Evolutionary conservation across 2,888 invertebrate species (phyloP), one percentile per base, ranked within the genome.

Genomic region (Cryptocephalus primarius): DNA sequence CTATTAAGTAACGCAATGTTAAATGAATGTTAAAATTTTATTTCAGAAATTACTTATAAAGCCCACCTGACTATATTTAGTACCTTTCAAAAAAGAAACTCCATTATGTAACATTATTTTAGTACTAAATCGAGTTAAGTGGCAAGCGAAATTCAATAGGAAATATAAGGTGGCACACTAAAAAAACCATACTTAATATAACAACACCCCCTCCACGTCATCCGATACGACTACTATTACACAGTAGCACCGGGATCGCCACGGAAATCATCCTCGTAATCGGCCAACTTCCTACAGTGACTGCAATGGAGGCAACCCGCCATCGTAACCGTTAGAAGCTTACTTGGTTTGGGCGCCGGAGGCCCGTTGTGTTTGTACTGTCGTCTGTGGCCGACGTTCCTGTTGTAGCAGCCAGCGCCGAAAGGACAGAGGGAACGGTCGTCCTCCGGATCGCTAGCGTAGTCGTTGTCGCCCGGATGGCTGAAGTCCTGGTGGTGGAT

Each of bases 401-500:
- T 71, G 36, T 78, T 72, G 54, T 74, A 74, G 63, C 83, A 84
- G 6, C 59, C 55, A 9, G 65, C 65, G 1, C 83, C 83, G 60
- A 71, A 80, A 13, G 73, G 74, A 55, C 84, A 84, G 43, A 64
- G 67, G 8, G 75, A 76, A 42, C 73, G 72, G 40, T 60, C 49
- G 51, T 68, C 68, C 22, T 64, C 57, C 8, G 65, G 60, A 54
- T 68, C 66, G 33, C 58, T 58, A 4, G 72, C 72, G 69, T 78
- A 82, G 67, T 83, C 82, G 1, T 67, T 32, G 65, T 84, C 83
- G 0, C 72, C 67, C 0, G 82, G 82, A 71, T 86, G 85, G 51
- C 78, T 75, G 64, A 74, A 83, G 56, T 76, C 69, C 11, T 62
- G 60, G 53, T 72, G 73, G 63, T 86, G 85, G 4, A 66, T 64